Conservation (phyloP, 2,113 vertebrate genomes). For the Cephalophus harveyi region DNA sequence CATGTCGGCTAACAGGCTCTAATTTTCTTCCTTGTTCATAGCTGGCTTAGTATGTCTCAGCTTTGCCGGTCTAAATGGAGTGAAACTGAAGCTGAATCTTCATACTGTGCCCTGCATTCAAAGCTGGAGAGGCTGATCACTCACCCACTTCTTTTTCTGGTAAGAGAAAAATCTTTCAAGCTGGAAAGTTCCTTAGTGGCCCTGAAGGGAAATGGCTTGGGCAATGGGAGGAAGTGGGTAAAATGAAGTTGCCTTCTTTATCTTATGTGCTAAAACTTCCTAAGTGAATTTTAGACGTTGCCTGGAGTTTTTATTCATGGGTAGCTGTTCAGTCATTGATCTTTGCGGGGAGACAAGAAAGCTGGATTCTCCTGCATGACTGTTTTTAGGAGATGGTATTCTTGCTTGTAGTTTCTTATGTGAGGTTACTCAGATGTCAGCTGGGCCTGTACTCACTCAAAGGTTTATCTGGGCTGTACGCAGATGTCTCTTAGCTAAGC, state of each 20-base stretch:
- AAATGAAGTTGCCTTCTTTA: neutral
- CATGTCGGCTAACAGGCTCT: neutral
- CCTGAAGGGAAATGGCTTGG: neutral
- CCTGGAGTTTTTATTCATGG: neutral
- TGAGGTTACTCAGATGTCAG: neutral
- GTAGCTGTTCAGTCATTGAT: neutral
- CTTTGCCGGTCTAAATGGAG: neutral
- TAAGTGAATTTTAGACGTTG: neutral
- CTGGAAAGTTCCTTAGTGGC: neutral
- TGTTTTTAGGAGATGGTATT: neutral
- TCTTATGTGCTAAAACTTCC: neutral
- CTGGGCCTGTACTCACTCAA: neutral
- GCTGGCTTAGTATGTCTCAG: neutral
- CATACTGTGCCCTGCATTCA: accelerated
- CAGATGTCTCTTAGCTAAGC: neutral
- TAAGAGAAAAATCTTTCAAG: neutral
- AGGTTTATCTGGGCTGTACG: neutral
- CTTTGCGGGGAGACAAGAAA: neutral
- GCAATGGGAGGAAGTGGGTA: neutral
- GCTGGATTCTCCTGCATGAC: neutral
- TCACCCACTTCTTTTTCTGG: neutral
- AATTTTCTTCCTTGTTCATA: neutral
- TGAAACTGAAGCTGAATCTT: neutral
- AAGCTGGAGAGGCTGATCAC: neutral
- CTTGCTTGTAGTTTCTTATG: neutral